Conservation (phyloP, 1,140 invertebrate genomes). For the Hermetia illucens region DNA sequence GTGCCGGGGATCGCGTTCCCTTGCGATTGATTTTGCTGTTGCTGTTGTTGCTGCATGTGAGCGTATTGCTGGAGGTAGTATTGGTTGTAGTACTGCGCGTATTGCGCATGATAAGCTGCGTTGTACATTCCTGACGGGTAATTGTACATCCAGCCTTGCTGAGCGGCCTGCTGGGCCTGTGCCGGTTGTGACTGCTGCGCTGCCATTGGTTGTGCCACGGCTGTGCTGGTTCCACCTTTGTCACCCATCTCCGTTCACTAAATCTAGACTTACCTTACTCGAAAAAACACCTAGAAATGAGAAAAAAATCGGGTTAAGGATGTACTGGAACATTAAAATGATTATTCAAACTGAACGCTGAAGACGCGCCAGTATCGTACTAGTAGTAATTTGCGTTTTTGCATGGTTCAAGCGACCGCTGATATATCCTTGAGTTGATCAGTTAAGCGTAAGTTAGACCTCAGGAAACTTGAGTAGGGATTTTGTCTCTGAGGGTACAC, state of each 20-base stretch:
- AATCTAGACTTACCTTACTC: background rate
- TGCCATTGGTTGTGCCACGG: background rate
- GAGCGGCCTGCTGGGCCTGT: background rate
- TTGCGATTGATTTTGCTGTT: conserved; percentile 17
- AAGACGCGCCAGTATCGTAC: too few relatives aligned
- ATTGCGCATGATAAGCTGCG: conserved; percentile 2
- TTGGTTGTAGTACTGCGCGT: conserved; percentile 11
- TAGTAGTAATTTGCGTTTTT: too few relatives aligned
- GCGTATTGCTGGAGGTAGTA: conserved; percentile 1
- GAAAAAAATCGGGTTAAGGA: too few relatives aligned
- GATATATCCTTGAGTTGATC: too few relatives aligned
- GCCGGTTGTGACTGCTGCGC: background rate
- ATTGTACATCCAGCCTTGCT: background rate
- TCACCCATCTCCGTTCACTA: background rate
- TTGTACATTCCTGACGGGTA: conserved; percentile 1
- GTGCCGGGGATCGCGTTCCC: conserved; percentile 10
- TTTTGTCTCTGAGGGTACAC: too few relatives aligned
- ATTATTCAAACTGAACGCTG: too few relatives aligned
- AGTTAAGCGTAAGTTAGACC: too few relatives aligned
- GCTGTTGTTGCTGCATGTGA: conserved; percentile 13
- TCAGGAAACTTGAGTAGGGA: too few relatives aligned
- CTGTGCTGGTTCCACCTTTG: background rate
- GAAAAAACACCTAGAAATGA: too few relatives aligned
- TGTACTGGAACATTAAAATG: too few relatives aligned
- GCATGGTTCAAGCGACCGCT: too few relatives aligned